These are phyloP conservation scores for Perccottus glenii DNA, from an alignment of 2,113 vertebrate genomes.

Conservation along the genomic window DNA sequence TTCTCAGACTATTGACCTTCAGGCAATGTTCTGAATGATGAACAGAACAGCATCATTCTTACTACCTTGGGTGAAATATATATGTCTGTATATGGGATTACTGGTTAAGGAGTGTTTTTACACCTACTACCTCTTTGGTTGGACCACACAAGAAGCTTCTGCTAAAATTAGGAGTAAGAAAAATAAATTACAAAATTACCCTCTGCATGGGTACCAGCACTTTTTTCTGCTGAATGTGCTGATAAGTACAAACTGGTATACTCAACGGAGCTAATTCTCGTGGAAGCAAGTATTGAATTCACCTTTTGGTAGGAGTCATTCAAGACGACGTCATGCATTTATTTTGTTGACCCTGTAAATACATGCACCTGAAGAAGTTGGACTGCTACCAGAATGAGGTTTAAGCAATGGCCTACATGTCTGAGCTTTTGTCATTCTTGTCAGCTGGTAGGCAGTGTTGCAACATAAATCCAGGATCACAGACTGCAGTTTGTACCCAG, in stretches of 20 bases:
- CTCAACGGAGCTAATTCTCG: conserved; percentile 16
- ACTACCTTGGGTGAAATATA: too few species aligned
- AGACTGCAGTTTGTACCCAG: too few species aligned
- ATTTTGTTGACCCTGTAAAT: background rate
- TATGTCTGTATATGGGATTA: background rate
- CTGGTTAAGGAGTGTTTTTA: conserved; percentile 9
- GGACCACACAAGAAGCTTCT: conserved; percentile 22
- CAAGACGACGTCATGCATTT: conserved; percentile 20
- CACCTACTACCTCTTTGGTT: conserved; percentile 3
- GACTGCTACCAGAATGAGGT: background rate
- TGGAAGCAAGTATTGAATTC: conserved; percentile 32
- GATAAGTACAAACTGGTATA: conserved; percentile 6
- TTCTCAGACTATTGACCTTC: conserved; percentile 1
- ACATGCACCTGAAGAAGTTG: background rate
- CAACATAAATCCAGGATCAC: too few species aligned
- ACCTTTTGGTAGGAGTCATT: conserved; percentile 7
- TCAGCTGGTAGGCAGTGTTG: too few species aligned
- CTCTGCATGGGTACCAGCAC: background rate
- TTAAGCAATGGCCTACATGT: too few species aligned
- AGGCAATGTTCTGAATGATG: background rate
- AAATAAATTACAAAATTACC: conserved; percentile 11
- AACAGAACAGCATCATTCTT: too few species aligned
- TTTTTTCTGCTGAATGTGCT: conserved; percentile 24
- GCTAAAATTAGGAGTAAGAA: conserved; percentile 13
- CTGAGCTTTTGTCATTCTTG: too few species aligned